These are phyloP conservation scores for Pseudopleuronectes americanus DNA, from an alignment of 2,797 vertebrate species.

Conservation along the genomic window DNA sequence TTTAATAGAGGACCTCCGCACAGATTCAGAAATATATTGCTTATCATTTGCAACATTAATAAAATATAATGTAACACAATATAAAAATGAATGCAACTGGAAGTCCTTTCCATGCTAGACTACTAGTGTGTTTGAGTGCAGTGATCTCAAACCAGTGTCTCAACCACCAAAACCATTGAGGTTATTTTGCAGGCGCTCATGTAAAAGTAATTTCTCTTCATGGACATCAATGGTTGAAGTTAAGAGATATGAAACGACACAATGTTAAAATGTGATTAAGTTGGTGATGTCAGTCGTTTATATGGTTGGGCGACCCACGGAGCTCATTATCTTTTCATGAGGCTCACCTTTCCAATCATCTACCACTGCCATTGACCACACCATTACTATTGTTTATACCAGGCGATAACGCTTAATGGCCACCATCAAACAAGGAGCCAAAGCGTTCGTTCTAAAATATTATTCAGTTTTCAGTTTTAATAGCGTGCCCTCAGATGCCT, in stretches of 20 bases:
- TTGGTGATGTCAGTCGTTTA: slow-evolving; percentile 8
- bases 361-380: slow-evolving; percentile 10
- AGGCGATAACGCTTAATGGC: slow-evolving; percentile 4
- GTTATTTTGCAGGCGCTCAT: background rate
- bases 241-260: background rate
- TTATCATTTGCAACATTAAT: background rate
- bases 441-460: slow-evolving; percentile 5
- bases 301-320: slow-evolving; percentile 9
- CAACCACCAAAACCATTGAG: background rate
- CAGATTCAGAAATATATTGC: background rate
- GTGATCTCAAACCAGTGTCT: background rate
- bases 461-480: slow-evolving; percentile 22
- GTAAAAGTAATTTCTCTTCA: slow-evolving; percentile 3
- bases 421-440: slow-evolving; percentile 10
- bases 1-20: slow-evolving; percentile 11
- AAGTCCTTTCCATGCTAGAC: background rate
- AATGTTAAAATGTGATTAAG: slow-evolving; percentile 14
- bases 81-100: background rate
- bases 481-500: slow-evolving; percentile 4
- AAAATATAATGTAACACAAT: background rate
- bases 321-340: slow-evolving; percentile 53
- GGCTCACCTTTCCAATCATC: slow-evolving; percentile 36
- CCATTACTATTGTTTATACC: slow-evolving; percentile 26
- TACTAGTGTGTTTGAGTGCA: background rate
- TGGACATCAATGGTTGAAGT: slow-evolving; percentile 1